Evolutionary conservation across 2,797 vertebrate genomes (phyloP), one percentile per base, ranked within the genome.

Genomic region (Sandelia bainsii): DNA sequence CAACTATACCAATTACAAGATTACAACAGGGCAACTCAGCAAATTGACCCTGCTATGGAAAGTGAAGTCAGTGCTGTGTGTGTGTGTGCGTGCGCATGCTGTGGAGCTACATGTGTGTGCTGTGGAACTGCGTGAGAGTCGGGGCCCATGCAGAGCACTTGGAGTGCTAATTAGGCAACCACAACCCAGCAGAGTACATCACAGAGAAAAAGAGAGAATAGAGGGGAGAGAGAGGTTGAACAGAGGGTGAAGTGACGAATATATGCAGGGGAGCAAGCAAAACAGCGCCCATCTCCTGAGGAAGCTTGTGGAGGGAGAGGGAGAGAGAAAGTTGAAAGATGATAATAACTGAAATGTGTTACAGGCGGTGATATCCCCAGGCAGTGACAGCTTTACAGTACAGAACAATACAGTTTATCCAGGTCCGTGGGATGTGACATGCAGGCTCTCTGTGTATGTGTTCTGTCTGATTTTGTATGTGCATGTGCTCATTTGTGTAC

Each of bases 151-250:
- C 84, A 77, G 87, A 91, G 93, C 92, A 94, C 93, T 94, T 90
- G 93, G 88, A 93, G 93, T 89, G 75, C 94, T 95, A 96, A 96
- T 96, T 96, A 96, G 91, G 92, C 93, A 91, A 88, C 94, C 62
- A 87, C 92, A 83, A 94, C 93, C 93, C 93, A 91, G 83, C 91
- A 69, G 95, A 93, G 91, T 94, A 90, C 93, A 88, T 87, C 83
- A 89, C 84, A 90, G 82, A 69, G 62, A 77, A 75, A 69, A 61
- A 62, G 45, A 67, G 62, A 86, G 76, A 81, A 71, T 51, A 63
- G 72, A 75, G 56, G 54, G 57, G 77, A 61, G 65, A 69, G 80
- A 79, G 51, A 62, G 70, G 60, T 69, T 66, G 75, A 75, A 81
- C 62, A 84, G 77, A 71, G 66, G 64, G 66, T 69, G 52, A 71